Base-by-base conservation (phyloP, 1,140 invertebrate genomes). In the Tenebrio molitor region DNA sequence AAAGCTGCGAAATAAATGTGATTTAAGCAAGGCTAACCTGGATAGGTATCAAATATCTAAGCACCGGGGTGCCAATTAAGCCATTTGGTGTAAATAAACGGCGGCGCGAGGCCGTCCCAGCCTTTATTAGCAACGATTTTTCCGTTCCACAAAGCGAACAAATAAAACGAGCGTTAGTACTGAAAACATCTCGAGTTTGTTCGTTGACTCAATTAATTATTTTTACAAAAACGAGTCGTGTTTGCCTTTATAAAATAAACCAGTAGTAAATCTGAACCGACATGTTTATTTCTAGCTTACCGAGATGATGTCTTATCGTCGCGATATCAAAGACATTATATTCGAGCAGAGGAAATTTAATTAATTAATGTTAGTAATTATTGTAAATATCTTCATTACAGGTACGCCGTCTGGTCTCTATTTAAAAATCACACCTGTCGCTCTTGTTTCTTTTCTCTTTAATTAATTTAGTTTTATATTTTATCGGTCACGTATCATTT, bases 261-360 rank as follows among this genome's bases (percentile, higher is more conserved):
- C 50, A 58, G 50, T 29, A 58, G 21, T 58, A 29, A 58, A 50
- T 50, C 44, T 58, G 50, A 58, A 29, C 23, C 50, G 50, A 58
- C 21, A 29, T 58, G 50, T 58, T 58, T 58, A 58, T 58, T 58
- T 58, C 21, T 29, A 58, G 50, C 50, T 25, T 29, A 29, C 21
- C 23, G 50, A 58, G 50, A 58, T 58, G 50, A 58, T 17, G 50
- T 25, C 50, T 58, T 58, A 58, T 58, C 50, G n/a, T 58, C 29
- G 50, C 50, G 29, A 58, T 58, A 58, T 58, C 50, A 58, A 58
- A 58, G 15, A 29, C 50, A 29, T 58, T 58, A 58, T 29, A 58
- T 15, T 29, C 50, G 29, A 58, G 50, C 50, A 23, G 5, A 29
- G 21, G 29, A 58, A 58, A 58, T 58, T 58, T 58, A 58, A 58